These are phyloP conservation scores for Premnoplex brunnescens DNA, from an alignment of 2,797 vertebrate species.

Conservation along the genomic window DNA sequence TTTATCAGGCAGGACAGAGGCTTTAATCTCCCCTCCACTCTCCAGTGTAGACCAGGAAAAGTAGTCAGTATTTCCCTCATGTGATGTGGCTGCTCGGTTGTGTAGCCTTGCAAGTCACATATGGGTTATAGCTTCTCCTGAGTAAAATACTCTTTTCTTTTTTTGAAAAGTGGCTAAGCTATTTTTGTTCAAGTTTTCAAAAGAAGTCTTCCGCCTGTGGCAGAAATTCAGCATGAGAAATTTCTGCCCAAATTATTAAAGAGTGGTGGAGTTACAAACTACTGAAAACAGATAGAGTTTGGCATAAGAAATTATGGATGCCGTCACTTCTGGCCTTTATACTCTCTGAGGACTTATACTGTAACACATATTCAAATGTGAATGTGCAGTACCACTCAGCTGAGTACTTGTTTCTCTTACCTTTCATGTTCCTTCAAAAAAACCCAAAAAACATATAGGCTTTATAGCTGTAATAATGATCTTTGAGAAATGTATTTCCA, in stretches of 20 bases:
- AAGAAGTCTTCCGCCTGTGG: slow-evolving; percentile 14
- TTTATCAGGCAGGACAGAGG: background rate
- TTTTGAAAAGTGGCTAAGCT: slow-evolving; percentile 8
- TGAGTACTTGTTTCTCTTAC: background rate
- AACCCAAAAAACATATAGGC: background rate
- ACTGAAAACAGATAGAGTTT: slow-evolving; percentile 52
- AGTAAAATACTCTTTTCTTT: background rate
- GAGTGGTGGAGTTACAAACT: slow-evolving; percentile 23
- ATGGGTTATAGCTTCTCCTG: background rate
- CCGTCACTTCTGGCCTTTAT: background rate
- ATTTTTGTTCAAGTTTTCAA: slow-evolving; percentile 56
- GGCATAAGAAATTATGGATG: slow-evolving; percentile 30
- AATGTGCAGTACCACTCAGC: background rate
- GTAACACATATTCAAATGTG: background rate
- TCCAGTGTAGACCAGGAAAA: background rate
- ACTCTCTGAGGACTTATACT: background rate
- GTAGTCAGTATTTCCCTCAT: background rate
- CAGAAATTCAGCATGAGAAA: slow-evolving; percentile 48
- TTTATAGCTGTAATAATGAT: background rate
- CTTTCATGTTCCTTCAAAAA: background rate
- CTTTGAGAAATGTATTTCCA: background rate
- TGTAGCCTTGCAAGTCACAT: background rate
- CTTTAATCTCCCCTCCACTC: background rate
- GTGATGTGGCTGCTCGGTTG: background rate
- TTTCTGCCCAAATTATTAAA: slow-evolving; percentile 51